Conservation (phyloP, 2,888 invertebrate genomes). For the Synanthedon formicaeformis region DNA sequence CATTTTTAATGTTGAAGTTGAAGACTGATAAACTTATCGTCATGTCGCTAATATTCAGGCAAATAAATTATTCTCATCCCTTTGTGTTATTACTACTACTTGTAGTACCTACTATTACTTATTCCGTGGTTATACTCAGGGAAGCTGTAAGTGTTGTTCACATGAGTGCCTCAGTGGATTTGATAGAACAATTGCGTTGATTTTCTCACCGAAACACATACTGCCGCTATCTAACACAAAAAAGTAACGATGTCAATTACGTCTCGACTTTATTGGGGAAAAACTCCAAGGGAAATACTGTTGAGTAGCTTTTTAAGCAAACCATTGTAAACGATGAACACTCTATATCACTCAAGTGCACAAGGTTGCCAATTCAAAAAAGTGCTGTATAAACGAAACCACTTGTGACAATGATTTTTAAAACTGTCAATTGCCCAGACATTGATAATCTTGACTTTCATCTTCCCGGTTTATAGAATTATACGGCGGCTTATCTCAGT, state of each 20-base stretch:
- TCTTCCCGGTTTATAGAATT: conserved; percentile 40
- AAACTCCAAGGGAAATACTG: conserved; percentile 1
- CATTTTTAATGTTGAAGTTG: too few species aligned
- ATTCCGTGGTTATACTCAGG: neutral
- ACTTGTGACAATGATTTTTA: too few species aligned
- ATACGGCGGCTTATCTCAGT: conserved; percentile 38
- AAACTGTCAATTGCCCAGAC: neutral
- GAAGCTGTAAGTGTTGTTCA: conserved; percentile 38
- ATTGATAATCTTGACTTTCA: conserved; percentile 26
- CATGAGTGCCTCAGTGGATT: conserved; percentile 19
- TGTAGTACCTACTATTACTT: too few species aligned
- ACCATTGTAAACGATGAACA: neutral
- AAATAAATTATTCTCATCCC: too few species aligned
- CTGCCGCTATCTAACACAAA: neutral
- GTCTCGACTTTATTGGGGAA: conserved; percentile 19
- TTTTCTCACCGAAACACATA: conserved; percentile 31
- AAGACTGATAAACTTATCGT: too few species aligned
- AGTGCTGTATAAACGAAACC: neutral
- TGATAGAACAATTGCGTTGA: conserved; percentile 48
- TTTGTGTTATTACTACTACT: neutral
- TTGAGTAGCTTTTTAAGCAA: neutral
- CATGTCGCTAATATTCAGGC: too few species aligned
- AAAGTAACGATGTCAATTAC: conserved; percentile 24
- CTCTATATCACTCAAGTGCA: neutral
- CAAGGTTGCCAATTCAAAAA: neutral